Evolutionary conservation across 2,888 invertebrate genomes (phyloP).

Genomic region (Phytoseiulus persimilis): DNA sequence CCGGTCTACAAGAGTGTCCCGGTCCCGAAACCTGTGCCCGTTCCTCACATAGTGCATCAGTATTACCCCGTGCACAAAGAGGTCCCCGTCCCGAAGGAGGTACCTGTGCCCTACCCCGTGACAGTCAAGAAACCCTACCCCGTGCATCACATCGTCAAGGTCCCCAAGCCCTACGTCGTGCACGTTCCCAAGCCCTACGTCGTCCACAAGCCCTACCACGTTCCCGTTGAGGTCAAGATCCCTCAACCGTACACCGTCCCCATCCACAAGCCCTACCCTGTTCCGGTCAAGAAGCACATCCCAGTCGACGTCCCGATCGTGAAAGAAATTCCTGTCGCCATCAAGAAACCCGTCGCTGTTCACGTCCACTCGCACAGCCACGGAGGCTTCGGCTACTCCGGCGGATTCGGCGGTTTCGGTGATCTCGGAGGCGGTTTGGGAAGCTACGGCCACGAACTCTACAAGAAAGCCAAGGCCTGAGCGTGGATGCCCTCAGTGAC

Average conservation of each 20-base stretch:
- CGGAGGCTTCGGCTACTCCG: not conserved
- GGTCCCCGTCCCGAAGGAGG: conserved; percentile 13
- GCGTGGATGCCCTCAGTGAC: not conserved
- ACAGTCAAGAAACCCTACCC: conserved; percentile 32
- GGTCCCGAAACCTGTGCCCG: conserved; percentile 18
- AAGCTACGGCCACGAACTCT: conserved; percentile 20
- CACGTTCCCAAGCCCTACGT: conserved; percentile 32
- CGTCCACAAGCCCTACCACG: conserved; percentile 29
- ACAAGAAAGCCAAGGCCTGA: conserved; percentile 1
- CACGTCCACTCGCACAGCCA: not conserved
- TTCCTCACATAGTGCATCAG: conserved; percentile 31
- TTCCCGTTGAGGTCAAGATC: conserved; percentile 25
- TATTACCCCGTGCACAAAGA: conserved; percentile 35
- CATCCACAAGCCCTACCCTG: conserved; percentile 27
- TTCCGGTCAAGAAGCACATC: conserved; percentile 13
- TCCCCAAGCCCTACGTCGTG: conserved; percentile 26
- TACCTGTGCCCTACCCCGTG: conserved; percentile 22
- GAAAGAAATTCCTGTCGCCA: not conserved
- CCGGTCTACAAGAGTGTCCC: conserved; percentile 33
- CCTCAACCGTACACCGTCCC: conserved; percentile 24
- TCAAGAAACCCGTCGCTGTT: conserved; percentile 31
- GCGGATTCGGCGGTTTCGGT: conserved; percentile 21
- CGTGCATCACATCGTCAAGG: conserved; percentile 26
- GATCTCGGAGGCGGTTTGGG: conserved; percentile 6
- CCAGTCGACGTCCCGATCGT: conserved; percentile 6